phyloP scores from a whole-genome alignment of 2,113 vertebrate genomes.

The Numida meleagris region DNA sequence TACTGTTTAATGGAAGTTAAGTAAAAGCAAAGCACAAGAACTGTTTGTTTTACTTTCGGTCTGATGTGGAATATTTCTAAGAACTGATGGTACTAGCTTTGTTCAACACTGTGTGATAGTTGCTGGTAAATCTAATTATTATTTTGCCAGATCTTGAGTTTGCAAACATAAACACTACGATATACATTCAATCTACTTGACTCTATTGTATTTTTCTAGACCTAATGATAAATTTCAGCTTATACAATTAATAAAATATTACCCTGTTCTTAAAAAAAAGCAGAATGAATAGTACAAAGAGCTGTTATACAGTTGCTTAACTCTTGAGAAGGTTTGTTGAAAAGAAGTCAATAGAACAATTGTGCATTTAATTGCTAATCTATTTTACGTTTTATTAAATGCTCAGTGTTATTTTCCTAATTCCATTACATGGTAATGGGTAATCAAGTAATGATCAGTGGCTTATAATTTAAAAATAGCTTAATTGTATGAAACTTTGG shows the following conservation, averaged over 20 bases:
- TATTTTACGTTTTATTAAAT: conserved; percentile 53
- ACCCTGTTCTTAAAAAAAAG: not conserved
- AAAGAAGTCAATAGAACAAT: conserved; percentile 38
- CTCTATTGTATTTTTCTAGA: conserved; percentile 10
- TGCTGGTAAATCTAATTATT: not conserved
- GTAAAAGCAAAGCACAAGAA: conserved; percentile 31
- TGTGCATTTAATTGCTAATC: conserved; percentile 11
- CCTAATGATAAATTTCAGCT: not conserved
- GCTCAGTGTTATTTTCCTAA: conserved; percentile 23
- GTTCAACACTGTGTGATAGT: conserved; percentile 3
- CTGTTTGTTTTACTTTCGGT: conserved; percentile 34
- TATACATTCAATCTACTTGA: not conserved
- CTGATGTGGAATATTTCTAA: conserved; percentile 41
- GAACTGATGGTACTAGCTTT: conserved; percentile 30
- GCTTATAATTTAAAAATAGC: not conserved
- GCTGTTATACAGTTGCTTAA: not conserved
- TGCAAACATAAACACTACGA: not conserved
- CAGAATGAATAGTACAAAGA: not conserved
- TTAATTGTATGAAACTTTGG: not conserved
- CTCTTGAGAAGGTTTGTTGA: not conserved
- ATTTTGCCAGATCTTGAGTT: not conserved
- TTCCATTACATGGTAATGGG: conserved; percentile 27
- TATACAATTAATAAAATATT: not conserved
- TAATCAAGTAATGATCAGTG: conserved; percentile 18
- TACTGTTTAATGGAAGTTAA: conserved; percentile 50